These are phyloP conservation scores for Chloropsis cyanopogon DNA, from an alignment of 2,113 vertebrate species.

Conservation along the genomic window DNA sequence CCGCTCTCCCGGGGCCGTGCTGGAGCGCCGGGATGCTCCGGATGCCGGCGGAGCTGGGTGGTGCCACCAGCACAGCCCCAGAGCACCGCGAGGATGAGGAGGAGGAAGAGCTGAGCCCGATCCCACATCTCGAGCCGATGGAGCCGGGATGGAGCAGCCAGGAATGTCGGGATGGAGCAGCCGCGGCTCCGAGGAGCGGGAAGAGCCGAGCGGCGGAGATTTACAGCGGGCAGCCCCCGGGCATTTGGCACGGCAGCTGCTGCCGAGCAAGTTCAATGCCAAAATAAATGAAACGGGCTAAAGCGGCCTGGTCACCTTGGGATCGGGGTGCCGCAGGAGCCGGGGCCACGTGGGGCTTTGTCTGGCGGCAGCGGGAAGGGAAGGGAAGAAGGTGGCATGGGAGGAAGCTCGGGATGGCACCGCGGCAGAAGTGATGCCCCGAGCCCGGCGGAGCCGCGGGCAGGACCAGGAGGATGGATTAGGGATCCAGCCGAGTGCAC, in stretches of 20 bases:
- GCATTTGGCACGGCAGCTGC: conserved; percentile 53
- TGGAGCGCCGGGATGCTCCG: accelerated
- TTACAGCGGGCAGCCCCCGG: conserved; percentile 12
- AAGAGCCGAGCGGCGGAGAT: neutral
- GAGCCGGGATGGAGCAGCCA: neutral
- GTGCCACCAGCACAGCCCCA: accelerated
- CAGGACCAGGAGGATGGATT: neutral
- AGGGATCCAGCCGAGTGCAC: neutral
- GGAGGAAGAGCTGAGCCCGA: neutral
- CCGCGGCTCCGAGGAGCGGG: neutral
- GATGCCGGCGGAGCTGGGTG: accelerated
- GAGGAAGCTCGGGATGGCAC: neutral
- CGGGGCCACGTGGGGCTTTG: neutral
- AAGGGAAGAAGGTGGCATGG: neutral
- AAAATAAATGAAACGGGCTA: conserved; percentile 7
- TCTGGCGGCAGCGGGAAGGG: neutral
- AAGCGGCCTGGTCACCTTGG: neutral
- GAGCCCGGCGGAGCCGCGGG: neutral
- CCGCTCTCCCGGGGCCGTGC: accelerated
- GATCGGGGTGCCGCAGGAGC: neutral
- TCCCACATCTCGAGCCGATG: neutral
- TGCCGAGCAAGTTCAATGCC: neutral
- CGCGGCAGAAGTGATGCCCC: neutral
- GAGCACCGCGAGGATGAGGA: accelerated
- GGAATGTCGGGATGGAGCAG: neutral